Evolutionary conservation across 2,888 invertebrate genomes (phyloP).

Genomic region (Drosophila stalkeri): DNA sequence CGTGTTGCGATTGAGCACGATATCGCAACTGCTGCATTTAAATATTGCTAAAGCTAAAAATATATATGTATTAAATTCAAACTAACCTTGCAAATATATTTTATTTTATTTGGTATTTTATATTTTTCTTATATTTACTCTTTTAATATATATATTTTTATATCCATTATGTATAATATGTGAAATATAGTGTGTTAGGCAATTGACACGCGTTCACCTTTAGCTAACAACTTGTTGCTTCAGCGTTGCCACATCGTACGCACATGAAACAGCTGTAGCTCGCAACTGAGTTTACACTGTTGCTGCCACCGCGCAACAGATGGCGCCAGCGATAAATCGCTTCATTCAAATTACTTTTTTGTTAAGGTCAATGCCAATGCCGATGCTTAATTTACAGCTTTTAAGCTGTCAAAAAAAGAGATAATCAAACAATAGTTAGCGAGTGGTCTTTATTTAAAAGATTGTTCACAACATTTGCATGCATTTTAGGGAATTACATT

Average conservation of each 20-base stretch:
- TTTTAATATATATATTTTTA: neutral
- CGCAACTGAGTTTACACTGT: neutral
- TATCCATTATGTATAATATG: too few species aligned
- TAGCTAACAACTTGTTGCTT: slow-evolving; percentile 23
- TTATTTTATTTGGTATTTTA: neutral
- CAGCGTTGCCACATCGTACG: slow-evolving; percentile 24
- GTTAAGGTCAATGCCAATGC: slow-evolving; percentile 35
- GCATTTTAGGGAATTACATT: slow-evolving; percentile 51
- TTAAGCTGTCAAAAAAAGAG: neutral
- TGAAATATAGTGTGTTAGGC: neutral
- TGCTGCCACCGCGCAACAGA: slow-evolving; percentile 13
- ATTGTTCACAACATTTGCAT: slow-evolving; percentile 60
- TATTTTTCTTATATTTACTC: neutral
- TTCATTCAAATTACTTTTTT: slow-evolving; percentile 2
- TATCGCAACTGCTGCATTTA: neutral
- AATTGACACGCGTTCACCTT: slow-evolving; percentile 13
- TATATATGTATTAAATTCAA: neutral
- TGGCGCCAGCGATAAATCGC: slow-evolving; percentile 16
- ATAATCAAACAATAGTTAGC: slow-evolving; percentile 20
- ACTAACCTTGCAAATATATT: neutral
- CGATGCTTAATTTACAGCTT: neutral
- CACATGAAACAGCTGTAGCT: neutral
- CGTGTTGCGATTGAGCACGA: slow-evolving; percentile 22
- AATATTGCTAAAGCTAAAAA: too few species aligned
- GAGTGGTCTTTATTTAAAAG: slow-evolving; percentile 55